Conservation (phyloP, 1,140 invertebrate species). For the Tetranychus urticae region DNA sequence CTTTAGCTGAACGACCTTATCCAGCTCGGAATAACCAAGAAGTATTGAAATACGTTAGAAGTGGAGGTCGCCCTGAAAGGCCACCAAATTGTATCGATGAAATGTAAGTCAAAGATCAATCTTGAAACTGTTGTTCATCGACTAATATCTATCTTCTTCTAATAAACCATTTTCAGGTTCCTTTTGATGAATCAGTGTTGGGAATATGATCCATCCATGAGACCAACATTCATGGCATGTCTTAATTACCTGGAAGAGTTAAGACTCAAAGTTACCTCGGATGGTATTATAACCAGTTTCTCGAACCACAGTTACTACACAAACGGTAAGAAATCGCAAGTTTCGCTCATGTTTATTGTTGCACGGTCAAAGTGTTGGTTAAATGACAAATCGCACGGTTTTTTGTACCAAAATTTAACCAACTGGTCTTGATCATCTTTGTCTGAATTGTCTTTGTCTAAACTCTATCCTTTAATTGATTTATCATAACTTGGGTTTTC, state of each 20-base stretch:
- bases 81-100: neutral
- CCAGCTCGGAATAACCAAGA: constrained; percentile 16
- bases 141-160: neutral
- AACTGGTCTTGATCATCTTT: neutral
- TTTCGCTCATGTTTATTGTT: neutral
- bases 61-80: neutral
- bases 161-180: constrained; percentile 14
- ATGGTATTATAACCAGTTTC: neutral
- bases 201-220: constrained; percentile 14
- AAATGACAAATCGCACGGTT: no score
- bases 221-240: constrained; percentile 13
- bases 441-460: neutral
- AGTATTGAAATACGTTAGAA: constrained; percentile 11
- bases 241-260: constrained; percentile 7
- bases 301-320: neutral
- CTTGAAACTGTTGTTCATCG: neutral
- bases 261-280: neutral
- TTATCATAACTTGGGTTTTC: neutral
- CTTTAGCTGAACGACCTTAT: constrained; percentile 13
- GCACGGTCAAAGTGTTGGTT: neutral
- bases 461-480: neutral
- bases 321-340: neutral
- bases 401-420: no score
- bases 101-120: neutral
- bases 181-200: constrained; percentile 25